phyloP scores from a whole-genome alignment of 2,113 vertebrate genomes.

The Pomatorhinus ruficollis region DNA sequence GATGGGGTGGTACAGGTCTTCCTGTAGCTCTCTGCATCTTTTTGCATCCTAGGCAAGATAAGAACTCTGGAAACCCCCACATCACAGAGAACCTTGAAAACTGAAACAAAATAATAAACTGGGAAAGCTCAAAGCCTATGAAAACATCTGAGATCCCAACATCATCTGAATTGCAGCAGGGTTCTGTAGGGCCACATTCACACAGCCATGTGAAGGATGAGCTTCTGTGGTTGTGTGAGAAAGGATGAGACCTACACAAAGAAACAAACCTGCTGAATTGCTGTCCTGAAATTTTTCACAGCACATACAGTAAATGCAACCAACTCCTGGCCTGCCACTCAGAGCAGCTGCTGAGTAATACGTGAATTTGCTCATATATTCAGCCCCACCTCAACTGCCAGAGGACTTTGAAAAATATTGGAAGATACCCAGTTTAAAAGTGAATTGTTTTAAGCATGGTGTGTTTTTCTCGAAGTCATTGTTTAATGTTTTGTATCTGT shows the following conservation, averaged over 20 bases:
- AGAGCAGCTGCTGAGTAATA: background rate
- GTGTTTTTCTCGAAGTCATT: background rate
- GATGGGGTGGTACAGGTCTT: rapidly evolving
- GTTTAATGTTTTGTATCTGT: background rate
- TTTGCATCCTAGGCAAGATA: background rate
- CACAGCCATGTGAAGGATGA: background rate
- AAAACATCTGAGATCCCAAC: background rate
- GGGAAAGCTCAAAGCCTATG: background rate
- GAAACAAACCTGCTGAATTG: background rate
- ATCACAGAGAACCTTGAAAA: background rate
- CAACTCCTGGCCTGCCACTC: background rate
- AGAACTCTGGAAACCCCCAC: background rate
- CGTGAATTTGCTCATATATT: background rate
- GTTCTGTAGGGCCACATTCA: background rate
- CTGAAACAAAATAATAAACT: rapidly evolving
- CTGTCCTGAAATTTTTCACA: background rate
- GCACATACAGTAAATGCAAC: background rate
- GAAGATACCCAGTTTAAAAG: background rate
- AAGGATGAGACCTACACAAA: background rate
- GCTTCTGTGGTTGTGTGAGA: background rate
- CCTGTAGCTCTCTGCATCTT: background rate
- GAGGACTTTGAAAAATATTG: background rate
- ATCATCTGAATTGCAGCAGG: background rate
- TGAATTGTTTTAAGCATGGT: background rate
- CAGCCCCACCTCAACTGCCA: background rate